Percentiles rank a stretch among this genome's conserved stretches.
These are phyloP conservation scores for Pinctada fucata DNA, from an alignment of 2,888 invertebrate genomes.

Conservation along the genomic window DNA sequence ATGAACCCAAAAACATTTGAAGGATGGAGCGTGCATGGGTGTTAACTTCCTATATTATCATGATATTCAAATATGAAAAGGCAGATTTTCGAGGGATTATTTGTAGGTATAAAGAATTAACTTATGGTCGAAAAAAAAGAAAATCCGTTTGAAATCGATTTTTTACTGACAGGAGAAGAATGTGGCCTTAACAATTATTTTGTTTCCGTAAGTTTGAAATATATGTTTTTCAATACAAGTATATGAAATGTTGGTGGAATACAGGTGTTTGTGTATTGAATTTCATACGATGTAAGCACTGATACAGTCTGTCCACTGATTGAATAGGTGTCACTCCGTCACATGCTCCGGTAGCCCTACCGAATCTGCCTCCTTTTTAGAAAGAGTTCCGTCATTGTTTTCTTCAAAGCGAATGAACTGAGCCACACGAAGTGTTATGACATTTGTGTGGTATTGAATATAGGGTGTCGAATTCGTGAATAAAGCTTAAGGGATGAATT, in stretches of 20 bases:
- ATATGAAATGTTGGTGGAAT: not conserved
- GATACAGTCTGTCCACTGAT: not conserved
- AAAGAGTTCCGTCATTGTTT: not conserved
- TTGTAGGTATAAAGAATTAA: too few relatives aligned
- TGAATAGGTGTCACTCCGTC: not conserved
- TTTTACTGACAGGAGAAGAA: too few relatives aligned
- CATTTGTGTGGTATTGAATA: constrained; percentile 3
- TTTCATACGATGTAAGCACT: not conserved
- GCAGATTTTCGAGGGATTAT: too few relatives aligned
- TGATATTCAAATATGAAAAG: too few relatives aligned
- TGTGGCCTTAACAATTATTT: too few relatives aligned
- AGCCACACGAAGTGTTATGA: not conserved
- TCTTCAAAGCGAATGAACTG: constrained; percentile 4
- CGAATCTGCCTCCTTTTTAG: not conserved
- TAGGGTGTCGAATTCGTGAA: not conserved
- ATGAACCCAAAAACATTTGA: too few relatives aligned
- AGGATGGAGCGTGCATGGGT: too few relatives aligned
- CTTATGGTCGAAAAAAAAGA: too few relatives aligned
- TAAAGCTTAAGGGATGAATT: not conserved
- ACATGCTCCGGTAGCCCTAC: not conserved
- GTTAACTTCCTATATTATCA: too few relatives aligned
- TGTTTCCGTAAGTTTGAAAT: too few relatives aligned
- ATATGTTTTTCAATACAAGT: not conserved
- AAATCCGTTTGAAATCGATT: too few relatives aligned
- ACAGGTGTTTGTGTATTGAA: not conserved